These are phyloP conservation scores for crab-eating macaque (Macaca fascicularis) DNA, from an alignment of 2,113 vertebrate genomes.

Conservation along the genomic window DNA sequence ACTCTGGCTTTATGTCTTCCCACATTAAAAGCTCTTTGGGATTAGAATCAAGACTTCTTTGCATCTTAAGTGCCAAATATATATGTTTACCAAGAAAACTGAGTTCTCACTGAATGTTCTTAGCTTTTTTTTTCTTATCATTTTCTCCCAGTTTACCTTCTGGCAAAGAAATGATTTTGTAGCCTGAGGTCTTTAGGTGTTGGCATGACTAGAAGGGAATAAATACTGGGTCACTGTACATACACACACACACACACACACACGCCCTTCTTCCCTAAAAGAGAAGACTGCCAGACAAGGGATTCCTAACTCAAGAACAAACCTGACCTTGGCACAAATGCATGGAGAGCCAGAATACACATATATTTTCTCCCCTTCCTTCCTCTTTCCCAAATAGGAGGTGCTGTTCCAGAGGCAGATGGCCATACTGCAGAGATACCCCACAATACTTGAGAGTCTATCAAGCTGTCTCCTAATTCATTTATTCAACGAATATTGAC, in stretches of 20 bases:
- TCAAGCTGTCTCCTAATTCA: not conserved
- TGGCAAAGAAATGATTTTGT: conserved; percentile 15
- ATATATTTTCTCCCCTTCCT: not conserved
- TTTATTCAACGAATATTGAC: not conserved
- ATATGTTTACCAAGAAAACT: not conserved
- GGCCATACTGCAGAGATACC: not conserved
- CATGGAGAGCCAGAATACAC: not conserved
- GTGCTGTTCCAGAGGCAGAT: not conserved
- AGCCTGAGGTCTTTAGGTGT: not conserved
- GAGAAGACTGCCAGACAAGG: not conserved
- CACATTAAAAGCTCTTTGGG: not conserved
- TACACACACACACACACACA: not conserved
- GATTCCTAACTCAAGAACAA: conserved; percentile 12
- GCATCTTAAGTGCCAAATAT: not conserved
- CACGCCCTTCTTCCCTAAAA: not conserved
- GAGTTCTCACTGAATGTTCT: not conserved
- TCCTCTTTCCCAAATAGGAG: not conserved
- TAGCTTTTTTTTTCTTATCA: not conserved
- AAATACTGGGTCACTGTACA: not conserved
- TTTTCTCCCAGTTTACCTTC: not conserved
- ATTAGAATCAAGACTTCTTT: not conserved
- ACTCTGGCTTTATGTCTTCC: not conserved
- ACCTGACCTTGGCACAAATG: not conserved
- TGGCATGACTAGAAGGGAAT: not conserved
- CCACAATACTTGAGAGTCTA: not conserved